These are phyloP conservation scores for Mythimna vitellina DNA, from an alignment of 2,888 invertebrate species.

Conservation along the genomic window DNA sequence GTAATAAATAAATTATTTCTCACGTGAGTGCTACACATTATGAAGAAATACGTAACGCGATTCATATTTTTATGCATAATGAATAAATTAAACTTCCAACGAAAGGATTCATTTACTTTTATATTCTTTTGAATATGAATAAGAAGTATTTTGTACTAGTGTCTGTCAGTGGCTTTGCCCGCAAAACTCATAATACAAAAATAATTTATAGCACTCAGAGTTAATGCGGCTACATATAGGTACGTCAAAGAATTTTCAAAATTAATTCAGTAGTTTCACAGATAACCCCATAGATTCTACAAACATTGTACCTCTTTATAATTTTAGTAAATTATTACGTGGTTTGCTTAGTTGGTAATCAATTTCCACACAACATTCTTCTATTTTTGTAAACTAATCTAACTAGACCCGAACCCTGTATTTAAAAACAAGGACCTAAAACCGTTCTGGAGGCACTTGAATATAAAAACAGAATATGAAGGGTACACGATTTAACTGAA, in stretches of 20 bases:
- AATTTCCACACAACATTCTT: no score
- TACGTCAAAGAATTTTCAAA: no score
- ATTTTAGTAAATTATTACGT: no score
- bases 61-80: slow-evolving; percentile 31
- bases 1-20: slow-evolving; percentile 26
- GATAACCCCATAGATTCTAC: no score
- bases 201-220: no score
- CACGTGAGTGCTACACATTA: slow-evolving; percentile 4
- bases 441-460: background rate
- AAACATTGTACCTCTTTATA: no score
- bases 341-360: no score
- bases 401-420: background rate
- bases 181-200: no score
- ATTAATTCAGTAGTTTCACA: no score
- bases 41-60: slow-evolving; percentile 10
- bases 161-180: background rate
- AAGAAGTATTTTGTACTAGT: background rate
- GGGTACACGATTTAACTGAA: slow-evolving; percentile 1
- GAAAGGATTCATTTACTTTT: slow-evolving; percentile 1
- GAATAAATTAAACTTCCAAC: slow-evolving; percentile 37
- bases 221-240: no score
- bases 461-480: background rate
- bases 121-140: background rate
- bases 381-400: no score
- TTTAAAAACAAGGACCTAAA: background rate